These are phyloP conservation scores for Drosophila novamexicana DNA, from an alignment of 1,140 invertebrate species.

Conservation along the genomic window DNA sequence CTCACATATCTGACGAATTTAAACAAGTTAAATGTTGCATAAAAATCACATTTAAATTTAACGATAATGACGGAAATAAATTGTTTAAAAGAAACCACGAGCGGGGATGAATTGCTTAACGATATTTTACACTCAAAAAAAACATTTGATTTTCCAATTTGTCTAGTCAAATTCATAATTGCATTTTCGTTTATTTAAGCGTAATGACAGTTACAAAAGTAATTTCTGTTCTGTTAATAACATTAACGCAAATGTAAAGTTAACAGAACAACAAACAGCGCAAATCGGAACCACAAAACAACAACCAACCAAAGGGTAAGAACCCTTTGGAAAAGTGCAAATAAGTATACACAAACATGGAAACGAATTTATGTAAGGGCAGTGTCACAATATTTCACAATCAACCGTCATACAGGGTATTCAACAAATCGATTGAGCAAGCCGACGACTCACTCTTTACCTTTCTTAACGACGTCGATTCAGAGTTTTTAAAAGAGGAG, in stretches of 20 bases:
- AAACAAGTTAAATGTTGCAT: constrained; percentile 42
- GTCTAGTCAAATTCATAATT: neutral
- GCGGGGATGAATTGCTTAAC: neutral
- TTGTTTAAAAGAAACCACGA: neutral
- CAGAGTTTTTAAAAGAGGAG: constrained; percentile 41
- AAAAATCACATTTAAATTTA: constrained; percentile 12
- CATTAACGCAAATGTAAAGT: neutral
- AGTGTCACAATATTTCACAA: constrained; percentile 34
- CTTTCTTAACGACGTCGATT: constrained; percentile 58
- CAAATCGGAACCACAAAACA: neutral
- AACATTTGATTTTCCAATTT: neutral
- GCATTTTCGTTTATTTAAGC: neutral
- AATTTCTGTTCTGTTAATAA: constrained; percentile 9
- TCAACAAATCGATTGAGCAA: constrained; percentile 58
- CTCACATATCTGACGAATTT: neutral
- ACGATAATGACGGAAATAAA: neutral
- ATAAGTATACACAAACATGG: constrained; percentile 20
- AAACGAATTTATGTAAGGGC: constrained; percentile 37
- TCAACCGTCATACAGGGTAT: constrained; percentile 59
- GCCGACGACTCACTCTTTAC: constrained; percentile 45
- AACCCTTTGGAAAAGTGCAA: neutral
- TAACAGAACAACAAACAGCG: neutral
- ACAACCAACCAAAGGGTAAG: too few relatives aligned
- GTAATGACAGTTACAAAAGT: neutral
- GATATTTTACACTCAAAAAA: neutral